Conservation (phyloP, 1,140 invertebrate genomes). For the Drosophila mojavensis region DNA sequence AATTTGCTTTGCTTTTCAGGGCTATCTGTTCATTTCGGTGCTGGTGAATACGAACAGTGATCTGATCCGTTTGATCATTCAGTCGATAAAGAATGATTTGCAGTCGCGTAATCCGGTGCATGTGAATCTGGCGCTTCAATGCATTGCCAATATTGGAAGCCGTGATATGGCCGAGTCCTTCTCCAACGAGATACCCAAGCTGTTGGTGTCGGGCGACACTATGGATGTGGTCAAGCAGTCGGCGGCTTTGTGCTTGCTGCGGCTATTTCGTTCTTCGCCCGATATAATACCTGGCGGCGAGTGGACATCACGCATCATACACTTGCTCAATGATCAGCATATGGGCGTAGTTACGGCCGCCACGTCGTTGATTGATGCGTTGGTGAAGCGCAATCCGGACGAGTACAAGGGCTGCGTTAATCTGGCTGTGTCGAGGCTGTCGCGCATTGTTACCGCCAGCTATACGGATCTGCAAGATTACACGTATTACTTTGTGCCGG, state of each 20-base stretch:
- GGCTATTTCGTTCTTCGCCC: slow-evolving; percentile 95
- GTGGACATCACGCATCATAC: slow-evolving; percentile 99
- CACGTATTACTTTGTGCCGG: slow-evolving; percentile 99
- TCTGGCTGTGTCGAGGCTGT: slow-evolving; percentile 97
- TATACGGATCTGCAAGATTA: slow-evolving; percentile 99
- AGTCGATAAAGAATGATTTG: slow-evolving; percentile 99
- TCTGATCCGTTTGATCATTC: slow-evolving; percentile 99
- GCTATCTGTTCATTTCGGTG: slow-evolving; percentile 99
- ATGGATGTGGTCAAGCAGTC: slow-evolving; percentile 99
- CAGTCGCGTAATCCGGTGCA: slow-evolving; percentile 98
- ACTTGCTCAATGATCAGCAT: slow-evolving; percentile 99
- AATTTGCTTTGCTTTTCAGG: slow-evolving; percentile 87
- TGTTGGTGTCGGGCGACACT: slow-evolving; percentile 99
- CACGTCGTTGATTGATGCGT: slow-evolving; percentile 98
- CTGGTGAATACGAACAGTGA: slow-evolving; percentile 99
- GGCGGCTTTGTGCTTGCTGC: slow-evolving; percentile 97
- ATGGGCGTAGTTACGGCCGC: slow-evolving; percentile 99
- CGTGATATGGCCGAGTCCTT: slow-evolving; percentile 99
- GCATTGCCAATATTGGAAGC: slow-evolving; percentile 99
- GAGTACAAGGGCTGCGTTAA: slow-evolving; percentile 99
- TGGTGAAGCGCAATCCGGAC: slow-evolving; percentile 99
- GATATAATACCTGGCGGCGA: slow-evolving; percentile 98
- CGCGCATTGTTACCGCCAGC: slow-evolving; percentile 98
- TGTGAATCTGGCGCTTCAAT: slow-evolving; percentile 99
- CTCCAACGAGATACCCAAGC: slow-evolving; percentile 98